These are phyloP conservation scores for Protonibea diacanthus DNA, from an alignment of 2,797 vertebrate species.

Conservation along the genomic window DNA sequence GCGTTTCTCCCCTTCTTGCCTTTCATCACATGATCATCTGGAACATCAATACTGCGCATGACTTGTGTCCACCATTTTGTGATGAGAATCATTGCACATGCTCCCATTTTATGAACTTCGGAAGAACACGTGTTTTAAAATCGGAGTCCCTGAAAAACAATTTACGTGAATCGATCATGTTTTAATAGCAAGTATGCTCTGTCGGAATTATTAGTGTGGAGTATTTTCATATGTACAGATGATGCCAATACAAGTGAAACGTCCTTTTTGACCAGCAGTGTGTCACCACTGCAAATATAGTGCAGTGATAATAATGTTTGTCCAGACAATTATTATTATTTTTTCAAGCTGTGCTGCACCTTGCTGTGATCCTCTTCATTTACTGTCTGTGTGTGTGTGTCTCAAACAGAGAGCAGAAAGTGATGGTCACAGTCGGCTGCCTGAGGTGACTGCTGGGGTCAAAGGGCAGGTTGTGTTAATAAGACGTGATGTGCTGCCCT, in stretches of 20 bases:
- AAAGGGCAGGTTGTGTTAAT: constrained; percentile 83
- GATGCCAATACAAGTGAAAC: neutral
- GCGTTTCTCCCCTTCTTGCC: constrained; percentile 11
- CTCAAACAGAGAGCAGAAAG: constrained; percentile 47
- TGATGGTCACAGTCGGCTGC: constrained; percentile 74
- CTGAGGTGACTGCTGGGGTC: constrained; percentile 75
- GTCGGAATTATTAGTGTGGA: neutral
- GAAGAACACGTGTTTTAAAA: constrained; percentile 22
- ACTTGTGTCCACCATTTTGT: constrained; percentile 82
- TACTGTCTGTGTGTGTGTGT: constrained; percentile 13
- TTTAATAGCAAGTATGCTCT: neutral
- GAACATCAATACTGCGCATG: constrained; percentile 69
- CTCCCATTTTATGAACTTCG: constrained; percentile 77
- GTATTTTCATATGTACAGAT: neutral
- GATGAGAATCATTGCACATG: constrained; percentile 60
- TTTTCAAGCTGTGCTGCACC: constrained; percentile 53
- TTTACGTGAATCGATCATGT: neutral
- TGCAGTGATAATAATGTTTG: constrained; percentile 11
- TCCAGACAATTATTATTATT: constrained; percentile 7
- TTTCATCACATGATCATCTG: constrained; percentile 40
- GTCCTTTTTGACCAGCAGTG: constrained; percentile 4
- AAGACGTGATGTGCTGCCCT: constrained; percentile 79
- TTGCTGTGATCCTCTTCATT: constrained; percentile 28
- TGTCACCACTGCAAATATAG: neutral
- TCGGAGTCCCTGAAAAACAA: neutral